These are phyloP conservation scores for Choloepus hoffmanni DNA, from an alignment of 2,113 vertebrate species.

Conservation along the genomic window DNA sequence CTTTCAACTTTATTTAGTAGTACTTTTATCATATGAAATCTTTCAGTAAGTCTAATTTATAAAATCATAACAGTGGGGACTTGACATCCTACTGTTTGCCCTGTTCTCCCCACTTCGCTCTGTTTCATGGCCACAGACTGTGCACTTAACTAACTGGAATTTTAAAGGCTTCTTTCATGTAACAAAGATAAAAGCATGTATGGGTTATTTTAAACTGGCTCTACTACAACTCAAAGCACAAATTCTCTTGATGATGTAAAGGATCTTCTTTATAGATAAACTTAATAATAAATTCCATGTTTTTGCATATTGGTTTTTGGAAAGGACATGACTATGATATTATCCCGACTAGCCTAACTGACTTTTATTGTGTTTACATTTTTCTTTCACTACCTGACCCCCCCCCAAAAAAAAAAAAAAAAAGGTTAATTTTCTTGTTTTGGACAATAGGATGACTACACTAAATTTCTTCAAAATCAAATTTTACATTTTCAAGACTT, in stretches of 20 bases:
- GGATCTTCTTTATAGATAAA: not conserved
- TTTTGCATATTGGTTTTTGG: not conserved
- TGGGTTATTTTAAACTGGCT: not conserved
- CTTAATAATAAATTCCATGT: not conserved
- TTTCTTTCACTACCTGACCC: not conserved
- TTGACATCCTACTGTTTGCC: not conserved
- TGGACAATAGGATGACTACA: not conserved
- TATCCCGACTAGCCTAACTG: not conserved
- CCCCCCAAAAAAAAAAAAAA: too few relatives aligned
- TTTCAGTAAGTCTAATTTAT: not conserved
- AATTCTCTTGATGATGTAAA: not conserved
- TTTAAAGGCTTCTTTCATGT: not conserved
- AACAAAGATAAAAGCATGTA: not conserved
- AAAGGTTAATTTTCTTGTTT: constrained; percentile 13
- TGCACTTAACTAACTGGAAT: not conserved
- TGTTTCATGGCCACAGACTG: not conserved
- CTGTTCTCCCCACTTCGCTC: not conserved
- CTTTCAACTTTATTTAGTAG: not conserved
- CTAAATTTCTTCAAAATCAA: constrained; percentile 21
- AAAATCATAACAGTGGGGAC: not conserved
- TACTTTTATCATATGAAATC: not conserved
- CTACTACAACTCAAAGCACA: not conserved
- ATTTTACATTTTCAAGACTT: constrained; percentile 42
- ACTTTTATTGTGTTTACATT: not conserved
- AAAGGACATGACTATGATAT: not conserved